phyloP scores from a whole-genome alignment of 2,797 vertebrate species.

The Sciaenops ocellatus region DNA sequence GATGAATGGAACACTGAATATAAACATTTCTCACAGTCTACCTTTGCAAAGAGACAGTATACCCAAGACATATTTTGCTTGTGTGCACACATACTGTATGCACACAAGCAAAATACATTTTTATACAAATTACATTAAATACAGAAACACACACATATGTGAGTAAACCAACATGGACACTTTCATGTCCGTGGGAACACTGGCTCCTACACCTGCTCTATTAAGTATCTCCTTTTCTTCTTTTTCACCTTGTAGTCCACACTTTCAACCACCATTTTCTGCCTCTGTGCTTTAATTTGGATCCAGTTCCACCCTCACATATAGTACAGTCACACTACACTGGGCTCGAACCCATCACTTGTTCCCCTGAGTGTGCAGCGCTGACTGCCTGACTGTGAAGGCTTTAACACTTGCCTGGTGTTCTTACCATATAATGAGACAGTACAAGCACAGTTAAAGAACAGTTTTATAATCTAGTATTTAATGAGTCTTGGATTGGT shows the following conservation, averaged over 20 bases:
- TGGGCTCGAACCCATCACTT: constrained; percentile 61
- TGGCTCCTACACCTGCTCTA: constrained; percentile 5
- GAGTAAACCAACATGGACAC: neutral
- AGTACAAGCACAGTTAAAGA: constrained; percentile 58
- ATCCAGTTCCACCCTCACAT: constrained; percentile 51
- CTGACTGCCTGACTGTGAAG: constrained; percentile 49
- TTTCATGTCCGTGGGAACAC: neutral
- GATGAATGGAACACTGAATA: neutral
- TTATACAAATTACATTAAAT: neutral
- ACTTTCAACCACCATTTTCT: constrained; percentile 35
- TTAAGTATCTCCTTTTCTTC: constrained; percentile 13
- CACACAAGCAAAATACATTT: neutral
- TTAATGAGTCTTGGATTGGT: constrained; percentile 58
- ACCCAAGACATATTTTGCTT: neutral
- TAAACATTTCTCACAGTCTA: neutral
- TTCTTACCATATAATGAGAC: constrained; percentile 70
- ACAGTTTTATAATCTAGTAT: constrained; percentile 56
- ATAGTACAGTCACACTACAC: constrained; percentile 58
- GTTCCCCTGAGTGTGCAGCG: constrained; percentile 64
- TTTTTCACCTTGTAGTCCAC: neutral
- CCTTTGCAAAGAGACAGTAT: neutral
- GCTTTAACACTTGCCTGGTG: constrained; percentile 48
- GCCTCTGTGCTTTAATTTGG: constrained; percentile 42
- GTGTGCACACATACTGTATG: no score
- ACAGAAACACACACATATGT: neutral